These are phyloP conservation scores for Allygus modestus DNA, from an alignment of 2,888 invertebrate genomes.

Conservation along the genomic window DNA sequence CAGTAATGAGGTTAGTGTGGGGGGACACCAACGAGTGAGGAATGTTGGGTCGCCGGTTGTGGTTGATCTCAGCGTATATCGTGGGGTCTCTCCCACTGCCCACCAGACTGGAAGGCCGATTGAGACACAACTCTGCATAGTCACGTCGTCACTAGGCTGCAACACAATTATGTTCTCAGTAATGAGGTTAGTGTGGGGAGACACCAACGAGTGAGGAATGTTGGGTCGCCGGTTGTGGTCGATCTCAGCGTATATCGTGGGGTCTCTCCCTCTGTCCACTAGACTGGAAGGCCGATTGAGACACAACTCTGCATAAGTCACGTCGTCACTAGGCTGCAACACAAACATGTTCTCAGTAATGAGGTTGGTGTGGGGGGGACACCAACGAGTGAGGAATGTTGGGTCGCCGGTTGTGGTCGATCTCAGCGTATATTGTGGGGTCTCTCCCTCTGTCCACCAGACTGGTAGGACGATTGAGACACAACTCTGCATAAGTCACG, in stretches of 20 bases:
- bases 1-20: constrained; percentile 70
- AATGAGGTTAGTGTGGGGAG: too few relatives aligned
- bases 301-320: constrained; percentile 81
- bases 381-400: constrained; percentile 62
- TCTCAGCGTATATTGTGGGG: constrained; percentile 85
- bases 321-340: constrained; percentile 75
- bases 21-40: constrained; percentile 64
- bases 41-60: constrained; percentile 75
- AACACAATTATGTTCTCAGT: constrained; percentile 77
- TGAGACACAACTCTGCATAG: constrained; percentile 81
- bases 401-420: constrained; percentile 80
- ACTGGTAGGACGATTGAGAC: constrained; percentile 78
- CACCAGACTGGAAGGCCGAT: constrained; percentile 77
- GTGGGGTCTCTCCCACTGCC: constrained; percentile 81
- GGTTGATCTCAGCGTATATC: constrained; percentile 86
- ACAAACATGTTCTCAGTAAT: neutral
- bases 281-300: constrained; percentile 78
- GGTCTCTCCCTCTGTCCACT: constrained; percentile 80
- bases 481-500: constrained; percentile 81
- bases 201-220: constrained; percentile 63
- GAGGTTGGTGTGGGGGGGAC: constrained; percentile 62
- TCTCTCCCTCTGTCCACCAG: constrained; percentile 79
- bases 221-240: constrained; percentile 79
- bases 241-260: constrained; percentile 86
- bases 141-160: constrained; percentile 77